Conservation (phyloP, 1,140 invertebrate genomes). For the Drosophila tsacasi region DNA sequence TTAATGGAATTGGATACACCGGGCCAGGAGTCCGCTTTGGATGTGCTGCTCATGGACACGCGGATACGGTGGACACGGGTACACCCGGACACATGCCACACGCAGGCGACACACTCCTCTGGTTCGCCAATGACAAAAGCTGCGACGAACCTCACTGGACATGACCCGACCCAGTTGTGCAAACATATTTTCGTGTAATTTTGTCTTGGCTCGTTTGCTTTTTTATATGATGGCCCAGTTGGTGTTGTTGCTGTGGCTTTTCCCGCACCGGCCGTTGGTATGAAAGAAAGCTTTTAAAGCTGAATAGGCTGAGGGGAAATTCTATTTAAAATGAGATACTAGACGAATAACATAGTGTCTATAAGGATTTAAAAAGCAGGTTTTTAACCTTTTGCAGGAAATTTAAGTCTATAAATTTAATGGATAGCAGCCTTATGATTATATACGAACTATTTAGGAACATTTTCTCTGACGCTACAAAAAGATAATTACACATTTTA, state of each 20-base stretch:
- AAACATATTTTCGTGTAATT: constrained; percentile 81
- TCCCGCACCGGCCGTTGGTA: constrained; percentile 9
- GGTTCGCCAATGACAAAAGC: constrained; percentile 31
- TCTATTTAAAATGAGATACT: constrained; percentile 7
- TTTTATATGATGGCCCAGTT: constrained; percentile 58
- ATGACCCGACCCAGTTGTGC: constrained; percentile 65
- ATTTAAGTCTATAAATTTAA: neutral
- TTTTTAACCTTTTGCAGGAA: neutral
- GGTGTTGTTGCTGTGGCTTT: constrained; percentile 33
- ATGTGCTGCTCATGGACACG: constrained; percentile 37
- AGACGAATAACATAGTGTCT: neutral
- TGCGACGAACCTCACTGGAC: constrained; percentile 52
- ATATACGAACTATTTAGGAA: neutral
- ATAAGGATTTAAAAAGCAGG: neutral
- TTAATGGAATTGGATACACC: constrained; percentile 80
- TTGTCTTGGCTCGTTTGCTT: constrained; percentile 66
- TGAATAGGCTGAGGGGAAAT: neutral
- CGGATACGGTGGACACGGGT: neutral
- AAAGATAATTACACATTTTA: too few species aligned
- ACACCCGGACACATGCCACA: constrained; percentile 44
- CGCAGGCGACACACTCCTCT: constrained; percentile 27
- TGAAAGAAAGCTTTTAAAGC: constrained; percentile 20
- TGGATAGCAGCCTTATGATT: neutral
- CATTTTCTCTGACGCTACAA: too few species aligned
- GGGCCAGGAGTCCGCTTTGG: constrained; percentile 35